Evolutionary conservation across 2,797 vertebrate genomes (phyloP).

Genomic region (Gymnoscopelus microlampas): DNA sequence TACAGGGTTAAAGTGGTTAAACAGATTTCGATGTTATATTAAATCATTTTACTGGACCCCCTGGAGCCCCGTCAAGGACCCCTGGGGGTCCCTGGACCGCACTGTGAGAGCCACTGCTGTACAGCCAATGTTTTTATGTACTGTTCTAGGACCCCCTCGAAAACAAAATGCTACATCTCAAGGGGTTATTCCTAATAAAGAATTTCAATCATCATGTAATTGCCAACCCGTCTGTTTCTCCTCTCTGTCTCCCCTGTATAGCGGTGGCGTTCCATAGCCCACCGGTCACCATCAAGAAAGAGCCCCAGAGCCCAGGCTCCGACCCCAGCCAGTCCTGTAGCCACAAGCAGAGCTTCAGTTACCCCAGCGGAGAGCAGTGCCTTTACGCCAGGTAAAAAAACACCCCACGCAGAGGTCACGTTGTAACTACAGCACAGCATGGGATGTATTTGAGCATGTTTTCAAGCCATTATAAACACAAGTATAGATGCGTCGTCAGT

Average conservation of each 20-base stretch:
- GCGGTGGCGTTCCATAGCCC: slow-evolving; percentile 97
- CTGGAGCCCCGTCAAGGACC: too few relatives aligned
- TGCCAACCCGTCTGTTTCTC: slow-evolving; percentile 35
- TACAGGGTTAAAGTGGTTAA: too few relatives aligned
- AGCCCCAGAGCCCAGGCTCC: slow-evolving; percentile 91
- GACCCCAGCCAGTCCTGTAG: slow-evolving; percentile 90
- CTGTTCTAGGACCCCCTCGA: too few relatives aligned
- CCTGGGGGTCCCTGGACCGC: neutral
- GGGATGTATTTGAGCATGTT: too few relatives aligned
- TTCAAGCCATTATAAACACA: too few relatives aligned
- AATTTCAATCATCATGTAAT: neutral
- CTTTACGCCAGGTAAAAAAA: slow-evolving; percentile 91
- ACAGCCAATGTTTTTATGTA: too few relatives aligned
- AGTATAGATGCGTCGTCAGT: too few relatives aligned
- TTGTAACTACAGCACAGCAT: neutral
- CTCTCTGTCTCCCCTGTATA: slow-evolving; percentile 49
- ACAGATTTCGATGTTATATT: too few relatives aligned
- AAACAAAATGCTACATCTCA: too few relatives aligned
- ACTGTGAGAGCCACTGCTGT: neutral
- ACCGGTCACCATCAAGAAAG: slow-evolving; percentile 94
- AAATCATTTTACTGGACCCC: too few relatives aligned
- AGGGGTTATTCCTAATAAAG: too few relatives aligned
- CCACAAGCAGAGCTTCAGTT: slow-evolving; percentile 87
- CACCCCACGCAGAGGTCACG: neutral
- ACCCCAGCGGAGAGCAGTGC: slow-evolving; percentile 92